Evolutionary conservation across 2,888 invertebrate genomes (phyloP), one percentile per base, ranked within the genome.

Genomic region (Caenorhabditis virilis): DNA sequence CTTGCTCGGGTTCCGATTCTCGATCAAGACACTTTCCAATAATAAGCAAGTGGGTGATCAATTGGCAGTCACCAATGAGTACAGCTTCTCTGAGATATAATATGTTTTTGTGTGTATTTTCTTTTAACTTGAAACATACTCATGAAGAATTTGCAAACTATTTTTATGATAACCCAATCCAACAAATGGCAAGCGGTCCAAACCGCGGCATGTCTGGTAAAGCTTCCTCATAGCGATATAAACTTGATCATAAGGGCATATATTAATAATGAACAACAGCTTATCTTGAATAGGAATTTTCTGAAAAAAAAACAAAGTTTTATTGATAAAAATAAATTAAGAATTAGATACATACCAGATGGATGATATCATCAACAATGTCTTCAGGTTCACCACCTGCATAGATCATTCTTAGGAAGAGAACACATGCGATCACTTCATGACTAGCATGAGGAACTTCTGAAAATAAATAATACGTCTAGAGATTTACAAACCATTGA

Each of bases 181-280:
- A 33, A 60, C 59, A 49, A 65, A 65, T n/a, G 59, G 39, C 7
- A 65, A 52, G n/a, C 65, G 46, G 27, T 65, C 65, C 4, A 65
- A 41, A 39, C 65, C 65, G 22, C 49, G 23, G 3, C 45, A 52
- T n/a, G 25, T 42, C 20, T 59, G 38, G 42, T 59, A 59, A 11
- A 56, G 30, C 25, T 51, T 51, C 9, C 52, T 36, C n/a, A 55
- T 45, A 36, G 59, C 52, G 35, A 50, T 50, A 1, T 58, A 36
- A 18, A 64, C 20, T 15, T 50, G n/a, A 4, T 54, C 50, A 7
- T 42, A 35, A 13, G 64, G 58, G 6, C 54, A 41, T n/a, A 64
- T 25, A 15, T 58, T 64, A 16, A 64, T 58, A 35, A 64, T 55
- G 30, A 64, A 64, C 1, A 51, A 16, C 1, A 58, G 30, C 35